Evolutionary conservation across 2,888 invertebrate genomes (phyloP), one percentile per base, ranked within the genome.

Genomic region (Tanytarsus gracilentus): DNA sequence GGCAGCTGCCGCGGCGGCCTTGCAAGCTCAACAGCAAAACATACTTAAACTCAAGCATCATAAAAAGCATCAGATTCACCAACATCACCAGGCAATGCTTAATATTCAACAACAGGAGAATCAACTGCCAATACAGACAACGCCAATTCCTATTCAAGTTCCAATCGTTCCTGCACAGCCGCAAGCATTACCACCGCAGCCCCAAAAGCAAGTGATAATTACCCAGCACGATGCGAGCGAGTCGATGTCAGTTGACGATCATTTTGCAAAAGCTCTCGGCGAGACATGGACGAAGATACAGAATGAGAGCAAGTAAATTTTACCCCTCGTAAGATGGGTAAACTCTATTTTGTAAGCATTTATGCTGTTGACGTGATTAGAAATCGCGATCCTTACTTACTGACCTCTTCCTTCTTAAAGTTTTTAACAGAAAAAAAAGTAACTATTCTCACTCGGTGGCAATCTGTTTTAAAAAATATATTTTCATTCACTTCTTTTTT

Each of bases 251-350:
- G 92, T 93, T 48, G 92, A 93, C 74, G 92, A 93, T 70, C 93
- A 93, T 71, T 93, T 93, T 75, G 90, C 91, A 29, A 92, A 91
- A 76, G 91, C 93, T 1, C 76, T 93, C 49, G 85, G 85, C 26
- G 88, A 88, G 69, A 90, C 89, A 0, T 92, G 91, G 92, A 77
- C 78, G 64, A 83, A 84, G 71, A 75, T 85, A 63, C 84, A 85
- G 69, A 81, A 81, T 62, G 81, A 81, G 14, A 36, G 48, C 29
- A 48, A 58, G 23, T 55, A 40, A 55, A 21, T 4, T 6, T 29
- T 52, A 18, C 44, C 23, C 44, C 23, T 40, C n/a, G 6, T n/a
- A 33, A 33, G 11, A 23, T 21, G 7, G 21, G 3, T 8, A 23
- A 16, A 9, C 21, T 44, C 23, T 23, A 3, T 21, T 9, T 23